Evolutionary conservation across 2,888 invertebrate genomes (phyloP), one percentile per base, ranked within the genome.

Genomic region (Synergus japonicus): DNA sequence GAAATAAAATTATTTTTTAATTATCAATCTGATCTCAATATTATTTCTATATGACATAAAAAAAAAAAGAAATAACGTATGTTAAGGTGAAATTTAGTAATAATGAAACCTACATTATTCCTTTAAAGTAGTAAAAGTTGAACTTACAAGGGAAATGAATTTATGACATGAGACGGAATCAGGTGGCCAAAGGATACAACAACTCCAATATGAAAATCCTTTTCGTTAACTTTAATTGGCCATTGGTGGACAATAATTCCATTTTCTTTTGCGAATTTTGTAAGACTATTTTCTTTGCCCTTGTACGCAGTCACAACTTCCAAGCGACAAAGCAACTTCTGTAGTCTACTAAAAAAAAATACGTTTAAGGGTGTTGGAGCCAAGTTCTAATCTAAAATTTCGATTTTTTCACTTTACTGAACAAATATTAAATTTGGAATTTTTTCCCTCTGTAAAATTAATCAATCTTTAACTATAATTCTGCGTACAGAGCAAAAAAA

Each of bases 111-210:
- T 78, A 64, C 54, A 43, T 58, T 41, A 18, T 3, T 22, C 15
- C 4, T 67, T n/a, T 5, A 82, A 85, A 13, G 37, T 65, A 82
- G 78, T 54, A 58, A 63, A 79, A 15, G 37, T 77, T 73, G 67
- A 86, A 94, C 96, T 94, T 94, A 98, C 98, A 96, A 92, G 79
- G 96, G 96, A 93, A 98, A 98, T 80, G 95, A 93, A 10, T 95
- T 92, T 46, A 99, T 96, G 0, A 98, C 91, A 77, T 93, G 90
- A 83, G 94, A 93, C 60, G 97, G 97, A 87, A 99, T 97, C 82
- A 99, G 93, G 90, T 97, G 96, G 0, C 99, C 98, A 94, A 99
- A 99, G 0, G 98, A 98, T 1, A 97, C 98, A 44, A 99, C 97
- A 76, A 98, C 93, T 5, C 98, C 98, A 81, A 98, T 92, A 90